Base-by-base conservation (phyloP, 1,140 invertebrate genomes). In the Hirudo medicinalis region DNA sequence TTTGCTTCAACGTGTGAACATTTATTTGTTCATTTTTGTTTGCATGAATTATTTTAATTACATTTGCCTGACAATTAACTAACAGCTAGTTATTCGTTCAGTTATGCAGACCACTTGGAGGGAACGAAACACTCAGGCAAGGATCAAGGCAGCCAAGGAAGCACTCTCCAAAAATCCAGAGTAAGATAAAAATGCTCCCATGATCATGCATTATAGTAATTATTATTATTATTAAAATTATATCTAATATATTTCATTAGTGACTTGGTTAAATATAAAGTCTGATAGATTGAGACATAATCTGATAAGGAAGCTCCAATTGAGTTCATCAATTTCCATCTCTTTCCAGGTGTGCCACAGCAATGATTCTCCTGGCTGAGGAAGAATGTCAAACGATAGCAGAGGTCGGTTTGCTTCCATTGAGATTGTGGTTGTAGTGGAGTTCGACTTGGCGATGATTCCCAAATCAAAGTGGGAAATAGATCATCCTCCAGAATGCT, bases 21-120 rank as follows among this genome's bases (percentile, higher is more conserved):
- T 49, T 49, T 17, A 49, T 49, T 49, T 6, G 32, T 36, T 36
- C 32, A 36, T 49, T 49, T 49, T 13, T 49, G 43, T 49, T 49
- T 49, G n/a, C n/a, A n/a, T n/a, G n/a, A n/a, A n/a, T n/a, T 36
- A 36, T 36, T 36, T 36, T 5, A 49, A 17, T 5, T 49, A 1
- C 13, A 13, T 49, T 49, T 49, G 43, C 9, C 15, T 49, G 13
- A 9, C 15, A 49, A 13, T 49, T 17, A 11, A 49, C 1, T 15
- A 49, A 1, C 13, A 13, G 43, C 15, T 49, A 49, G 3, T 11
- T 69, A 55, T 76, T 70, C 67, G 79, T 80, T 69, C 75, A 89
- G 87, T 96, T 72, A 97, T 98, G 94, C 91, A 93, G 81, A 92
- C 91, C 70, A 95, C 94, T 17, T 98, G 94, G 94, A 84, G 95